These are phyloP conservation scores for Falco concolor DNA, from an alignment of 2,797 vertebrate species.

Conservation along the genomic window DNA sequence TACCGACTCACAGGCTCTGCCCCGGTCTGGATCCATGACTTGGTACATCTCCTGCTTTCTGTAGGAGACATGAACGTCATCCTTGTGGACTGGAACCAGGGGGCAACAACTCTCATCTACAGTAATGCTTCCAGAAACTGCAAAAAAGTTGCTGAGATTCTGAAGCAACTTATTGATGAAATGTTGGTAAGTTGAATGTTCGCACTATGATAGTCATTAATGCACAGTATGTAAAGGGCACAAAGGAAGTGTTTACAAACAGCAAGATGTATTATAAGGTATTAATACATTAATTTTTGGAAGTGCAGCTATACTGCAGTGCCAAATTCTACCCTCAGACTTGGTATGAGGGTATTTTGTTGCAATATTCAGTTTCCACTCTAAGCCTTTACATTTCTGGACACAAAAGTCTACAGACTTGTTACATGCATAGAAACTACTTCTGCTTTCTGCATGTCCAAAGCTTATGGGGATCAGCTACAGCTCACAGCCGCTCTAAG, in stretches of 20 bases:
- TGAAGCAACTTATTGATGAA: constrained; percentile 81
- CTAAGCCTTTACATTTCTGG: neutral
- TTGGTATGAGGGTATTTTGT: neutral
- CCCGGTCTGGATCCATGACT: constrained; percentile 82
- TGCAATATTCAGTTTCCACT: neutral
- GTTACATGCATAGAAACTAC: neutral
- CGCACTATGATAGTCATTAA: neutral
- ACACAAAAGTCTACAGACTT: neutral
- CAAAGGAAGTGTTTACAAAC: neutral
- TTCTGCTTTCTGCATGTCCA: neutral
- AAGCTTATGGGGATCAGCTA: neutral
- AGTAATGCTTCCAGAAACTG: constrained; percentile 79
- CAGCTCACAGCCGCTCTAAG: neutral
- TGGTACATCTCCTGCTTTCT: constrained; percentile 77
- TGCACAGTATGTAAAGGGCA: neutral
- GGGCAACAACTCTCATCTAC: constrained; percentile 89
- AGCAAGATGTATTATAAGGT: neutral
- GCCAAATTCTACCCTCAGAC: neutral
- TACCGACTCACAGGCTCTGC: constrained; percentile 86
- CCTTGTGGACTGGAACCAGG: constrained; percentile 92
- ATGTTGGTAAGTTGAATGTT: constrained; percentile 80
- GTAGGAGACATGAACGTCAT: constrained; percentile 85
- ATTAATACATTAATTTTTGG: neutral
- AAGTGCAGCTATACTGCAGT: neutral
- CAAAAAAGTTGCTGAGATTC: constrained; percentile 79